A percentile compares a stretch with the other conserved stretches of the same genome.
These are phyloP conservation scores for Microplitis deprimator DNA, from an alignment of 2,888 invertebrate species.

Conservation along the genomic window DNA sequence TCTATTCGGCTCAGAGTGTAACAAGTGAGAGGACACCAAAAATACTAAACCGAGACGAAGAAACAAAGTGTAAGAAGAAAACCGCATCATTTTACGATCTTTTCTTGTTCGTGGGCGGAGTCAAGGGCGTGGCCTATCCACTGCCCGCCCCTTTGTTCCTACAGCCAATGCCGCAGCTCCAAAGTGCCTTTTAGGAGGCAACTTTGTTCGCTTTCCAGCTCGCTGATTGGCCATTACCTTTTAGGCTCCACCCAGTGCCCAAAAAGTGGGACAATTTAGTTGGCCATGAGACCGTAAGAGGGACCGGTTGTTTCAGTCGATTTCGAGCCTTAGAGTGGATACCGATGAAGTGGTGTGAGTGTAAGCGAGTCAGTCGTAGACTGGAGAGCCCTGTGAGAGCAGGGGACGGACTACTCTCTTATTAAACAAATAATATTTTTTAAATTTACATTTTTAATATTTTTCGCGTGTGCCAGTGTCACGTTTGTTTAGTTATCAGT, in stretches of 20 bases:
- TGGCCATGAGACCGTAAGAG: conserved; percentile 73
- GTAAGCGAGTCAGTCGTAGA: conserved; percentile 70
- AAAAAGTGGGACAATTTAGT: conserved; percentile 70
- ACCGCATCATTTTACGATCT: background rate
- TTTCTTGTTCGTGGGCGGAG: background rate
- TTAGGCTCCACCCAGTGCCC: conserved; percentile 38
- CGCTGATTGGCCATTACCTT: background rate
- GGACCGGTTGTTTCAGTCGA: conserved; percentile 71
- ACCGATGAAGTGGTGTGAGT: conserved; percentile 70
- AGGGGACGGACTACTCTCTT: conserved; percentile 65
- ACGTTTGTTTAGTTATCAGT: conserved; percentile 31
- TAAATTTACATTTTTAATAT: conserved; percentile 58
- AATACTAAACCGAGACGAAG: background rate
- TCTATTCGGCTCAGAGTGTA: conserved; percentile 23
- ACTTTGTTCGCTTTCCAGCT: background rate
- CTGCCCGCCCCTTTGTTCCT: background rate
- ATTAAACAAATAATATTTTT: conserved; percentile 51
- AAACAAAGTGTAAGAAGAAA: background rate
- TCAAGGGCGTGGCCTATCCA: background rate
- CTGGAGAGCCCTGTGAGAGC: conserved; percentile 70
- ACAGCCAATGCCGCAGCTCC: background rate
- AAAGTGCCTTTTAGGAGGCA: background rate
- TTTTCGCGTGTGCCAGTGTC: conserved; percentile 51
- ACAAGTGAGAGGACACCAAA: background rate
- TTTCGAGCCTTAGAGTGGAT: conserved; percentile 53